A percentile compares a stretch with the other conserved stretches of the same genome.
These are phyloP conservation scores for Drosophila nr. perissopoda DNA, from an alignment of 2,888 invertebrate genomes.

Conservation along the genomic window DNA sequence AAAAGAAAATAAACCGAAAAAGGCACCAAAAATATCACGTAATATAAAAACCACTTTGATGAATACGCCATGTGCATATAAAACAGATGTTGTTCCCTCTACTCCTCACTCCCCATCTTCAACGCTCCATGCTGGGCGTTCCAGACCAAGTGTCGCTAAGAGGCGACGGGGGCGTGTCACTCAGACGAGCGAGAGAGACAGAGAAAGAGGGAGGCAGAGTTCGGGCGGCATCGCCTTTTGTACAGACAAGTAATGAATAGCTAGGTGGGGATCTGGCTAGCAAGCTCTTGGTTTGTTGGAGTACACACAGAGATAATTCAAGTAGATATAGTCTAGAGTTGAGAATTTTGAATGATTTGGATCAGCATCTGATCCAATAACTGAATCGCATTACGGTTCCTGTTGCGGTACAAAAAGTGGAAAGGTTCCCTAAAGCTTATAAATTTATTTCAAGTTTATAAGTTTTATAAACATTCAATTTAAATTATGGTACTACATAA, in stretches of 20 bases:
- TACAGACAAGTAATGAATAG: slow-evolving; percentile 60
- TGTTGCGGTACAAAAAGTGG: not conserved
- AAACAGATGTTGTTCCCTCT: slow-evolving; percentile 59
- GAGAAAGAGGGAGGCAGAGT: slow-evolving; percentile 25
- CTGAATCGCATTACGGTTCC: not conserved
- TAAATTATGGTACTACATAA: no score
- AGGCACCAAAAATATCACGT: slow-evolving; percentile 79
- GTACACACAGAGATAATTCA: not conserved
- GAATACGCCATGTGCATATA: slow-evolving; percentile 81
- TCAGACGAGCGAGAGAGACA: not conserved
- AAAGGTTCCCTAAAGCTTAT: no score
- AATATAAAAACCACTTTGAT: slow-evolving; percentile 82
- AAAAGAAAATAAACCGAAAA: slow-evolving; percentile 53
- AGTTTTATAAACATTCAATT: no score
- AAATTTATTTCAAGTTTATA: no score
- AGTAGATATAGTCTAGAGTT: not conserved
- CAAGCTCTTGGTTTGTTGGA: not conserved
- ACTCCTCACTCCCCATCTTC: slow-evolving; percentile 32
- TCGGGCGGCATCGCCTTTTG: slow-evolving; percentile 48
- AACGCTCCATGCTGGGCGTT: slow-evolving; percentile 29
- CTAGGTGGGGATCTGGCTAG: slow-evolving; percentile 46
- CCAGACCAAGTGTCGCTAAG: slow-evolving; percentile 50
- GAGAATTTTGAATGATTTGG: not conserved
- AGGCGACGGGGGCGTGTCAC: slow-evolving; percentile 50
- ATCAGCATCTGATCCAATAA: not conserved